Evolutionary conservation across 2,797 vertebrate species (phyloP).

Genomic region (Labroides dimidiatus): DNA sequence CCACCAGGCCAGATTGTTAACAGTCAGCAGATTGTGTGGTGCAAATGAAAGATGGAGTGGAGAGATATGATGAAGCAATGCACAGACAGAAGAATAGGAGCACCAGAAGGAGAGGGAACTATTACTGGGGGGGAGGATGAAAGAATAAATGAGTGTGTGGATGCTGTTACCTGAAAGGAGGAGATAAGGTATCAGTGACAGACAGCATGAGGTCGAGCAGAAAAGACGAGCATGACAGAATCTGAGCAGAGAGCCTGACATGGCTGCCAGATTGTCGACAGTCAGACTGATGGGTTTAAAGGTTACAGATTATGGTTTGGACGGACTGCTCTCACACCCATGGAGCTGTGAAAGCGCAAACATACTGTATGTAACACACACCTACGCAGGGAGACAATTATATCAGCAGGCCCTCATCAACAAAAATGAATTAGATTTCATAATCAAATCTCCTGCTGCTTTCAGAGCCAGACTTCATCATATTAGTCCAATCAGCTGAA

Average conservation of each 20-base stretch:
- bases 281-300: slow-evolving; percentile 61
- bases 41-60: slow-evolving; percentile 40
- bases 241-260: slow-evolving; percentile 45
- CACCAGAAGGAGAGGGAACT: slow-evolving; percentile 62
- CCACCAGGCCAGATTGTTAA: slow-evolving; percentile 51
- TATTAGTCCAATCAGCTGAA: slow-evolving; percentile 46
- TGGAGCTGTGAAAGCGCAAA: slow-evolving; percentile 7
- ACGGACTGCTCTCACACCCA: slow-evolving; percentile 21
- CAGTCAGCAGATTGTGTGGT: slow-evolving; percentile 70
- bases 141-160: slow-evolving; percentile 56
- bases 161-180: slow-evolving; percentile 76
- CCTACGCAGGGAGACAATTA: slow-evolving; percentile 24
- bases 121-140: slow-evolving; percentile 51
- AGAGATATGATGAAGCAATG: slow-evolving; percentile 57
- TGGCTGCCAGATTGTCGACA: slow-evolving; percentile 65
- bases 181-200: slow-evolving; percentile 78
- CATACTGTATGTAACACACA: slow-evolving; percentile 23
- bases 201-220: slow-evolving; percentile 68
- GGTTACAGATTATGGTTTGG: slow-evolving; percentile 34
- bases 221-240: slow-evolving; percentile 46
- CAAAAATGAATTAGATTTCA: slow-evolving; percentile 65
- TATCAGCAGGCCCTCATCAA: slow-evolving; percentile 38
- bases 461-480: slow-evolving; percentile 26
- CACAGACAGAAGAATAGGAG: slow-evolving; percentile 52
- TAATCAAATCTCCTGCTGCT: slow-evolving; percentile 57